Evolutionary conservation across 1,140 invertebrate genomes (phyloP).

Genomic region (Homarus americanus): DNA sequence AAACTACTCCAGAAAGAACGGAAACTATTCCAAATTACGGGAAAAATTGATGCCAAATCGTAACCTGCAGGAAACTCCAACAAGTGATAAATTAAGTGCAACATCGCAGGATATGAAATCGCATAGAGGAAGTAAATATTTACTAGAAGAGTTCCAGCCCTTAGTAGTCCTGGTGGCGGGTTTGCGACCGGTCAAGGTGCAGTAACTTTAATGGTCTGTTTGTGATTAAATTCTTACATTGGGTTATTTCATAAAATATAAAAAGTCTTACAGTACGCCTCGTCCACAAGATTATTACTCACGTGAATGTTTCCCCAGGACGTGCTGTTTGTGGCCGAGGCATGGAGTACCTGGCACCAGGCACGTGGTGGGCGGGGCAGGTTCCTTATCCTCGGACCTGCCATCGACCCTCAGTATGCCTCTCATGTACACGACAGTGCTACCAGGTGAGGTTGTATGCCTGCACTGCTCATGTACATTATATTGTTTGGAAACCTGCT

Average conservation of each 20-base stretch:
- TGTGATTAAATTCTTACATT: neutral
- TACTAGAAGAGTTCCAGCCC: constrained; percentile 19
- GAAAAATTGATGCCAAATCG: neutral
- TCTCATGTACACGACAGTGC: constrained; percentile 1
- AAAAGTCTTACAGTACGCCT: neutral
- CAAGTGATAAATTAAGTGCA: neutral
- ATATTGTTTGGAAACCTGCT: too few species aligned
- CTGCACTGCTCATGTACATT: too few species aligned
- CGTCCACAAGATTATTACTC: too few species aligned
- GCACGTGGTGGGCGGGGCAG: constrained; percentile 11
- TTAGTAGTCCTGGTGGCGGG: constrained; percentile 48
- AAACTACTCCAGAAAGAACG: neutral
- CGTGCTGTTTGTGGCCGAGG: constrained; percentile 54
- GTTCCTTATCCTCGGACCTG: constrained; percentile 38
- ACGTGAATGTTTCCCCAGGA: constrained; percentile 3
- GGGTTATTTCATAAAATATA: neutral
- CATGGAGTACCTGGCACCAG: constrained; percentile 42
- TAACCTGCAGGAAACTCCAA: neutral
- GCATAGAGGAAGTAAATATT: neutral
- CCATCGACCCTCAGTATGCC: constrained; percentile 39
- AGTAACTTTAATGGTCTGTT: neutral
- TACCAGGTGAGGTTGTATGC: constrained; percentile 19
- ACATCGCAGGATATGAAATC: neutral
- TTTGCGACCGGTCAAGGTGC: constrained; percentile 53
- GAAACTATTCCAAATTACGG: neutral